These are phyloP conservation scores for Zapus hudsonius DNA, from an alignment of 2,113 vertebrate species.

Conservation along the genomic window DNA sequence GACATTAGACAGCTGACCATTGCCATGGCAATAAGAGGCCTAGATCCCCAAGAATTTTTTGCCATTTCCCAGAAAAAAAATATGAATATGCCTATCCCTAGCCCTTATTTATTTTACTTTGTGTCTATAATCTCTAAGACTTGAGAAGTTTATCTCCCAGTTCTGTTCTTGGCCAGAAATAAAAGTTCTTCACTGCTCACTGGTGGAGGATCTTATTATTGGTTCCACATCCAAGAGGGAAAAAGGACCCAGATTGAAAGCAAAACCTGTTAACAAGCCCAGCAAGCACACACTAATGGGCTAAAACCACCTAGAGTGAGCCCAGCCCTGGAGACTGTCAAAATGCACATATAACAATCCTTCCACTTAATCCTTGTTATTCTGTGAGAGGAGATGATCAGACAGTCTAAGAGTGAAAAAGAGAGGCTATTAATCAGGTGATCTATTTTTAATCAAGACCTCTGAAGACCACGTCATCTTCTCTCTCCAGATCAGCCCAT, in stretches of 20 bases:
- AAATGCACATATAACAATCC: background rate
- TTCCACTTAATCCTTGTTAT: background rate
- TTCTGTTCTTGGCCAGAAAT: background rate
- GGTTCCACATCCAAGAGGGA: background rate
- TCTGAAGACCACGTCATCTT: slow-evolving; percentile 15
- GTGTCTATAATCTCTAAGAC: background rate
- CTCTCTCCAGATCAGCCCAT: background rate
- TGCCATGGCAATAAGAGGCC: background rate
- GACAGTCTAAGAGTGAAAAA: background rate
- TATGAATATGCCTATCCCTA: background rate
- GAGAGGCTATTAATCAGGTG: background rate
- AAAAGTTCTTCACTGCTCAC: background rate
- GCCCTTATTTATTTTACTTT: background rate
- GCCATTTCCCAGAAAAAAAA: background rate
- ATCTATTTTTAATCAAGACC: background rate
- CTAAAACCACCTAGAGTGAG: background rate
- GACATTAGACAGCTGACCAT: background rate
- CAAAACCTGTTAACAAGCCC: background rate
- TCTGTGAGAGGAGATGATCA: background rate
- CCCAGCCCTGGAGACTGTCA: background rate
- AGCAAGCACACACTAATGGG: background rate
- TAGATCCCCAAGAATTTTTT: background rate
- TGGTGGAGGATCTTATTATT: background rate
- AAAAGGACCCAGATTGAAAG: background rate
- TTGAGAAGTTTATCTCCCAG: background rate